Evolutionary conservation across 2,888 invertebrate genomes (phyloP), one percentile per base, ranked within the genome.

Genomic region (Drosophila ustulata): DNA sequence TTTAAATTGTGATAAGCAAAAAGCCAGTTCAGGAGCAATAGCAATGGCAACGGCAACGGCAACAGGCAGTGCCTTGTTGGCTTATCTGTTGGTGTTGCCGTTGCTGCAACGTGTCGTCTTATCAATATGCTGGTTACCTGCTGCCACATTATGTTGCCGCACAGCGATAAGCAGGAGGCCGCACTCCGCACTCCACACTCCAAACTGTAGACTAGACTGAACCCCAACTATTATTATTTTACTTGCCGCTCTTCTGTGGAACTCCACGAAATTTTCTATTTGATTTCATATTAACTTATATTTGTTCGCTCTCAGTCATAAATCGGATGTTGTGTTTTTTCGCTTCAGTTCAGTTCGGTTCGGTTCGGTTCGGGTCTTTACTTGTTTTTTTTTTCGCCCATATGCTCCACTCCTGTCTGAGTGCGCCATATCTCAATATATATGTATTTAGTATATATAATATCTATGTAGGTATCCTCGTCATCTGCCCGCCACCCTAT

Each of bases 1-100:
- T 88, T 90, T 89, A 79, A 87, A 79, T 77, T 75, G 49, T 78
- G 88, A 88, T 88, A 89, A 75, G 69, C 61, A 75, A 65, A 23
- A 56, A 49, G 66, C 58, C 65, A 70, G 72, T 75, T 62, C 65
- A 76, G 63, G 70, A 80, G 64, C 50, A 68, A 43, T 18, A 7
- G 13, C 39, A 43, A 5, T 8, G 53, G 4, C 37, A 37, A 37
- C 7, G 30, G 30, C 30, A 61, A 66, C 28, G 2, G 18, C 58
- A 18, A 50, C 66, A 37, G 30, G 30, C 53, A 56, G 56, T 46
- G 58, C 49, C 50, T 50, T 51, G 53, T 43, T 52, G 25, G 46
- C 74, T 88, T 89, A 88, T 89, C 87, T 73, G 67, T 34, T 49
- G 25, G 43, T 34, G 34, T 34, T 11, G 34, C 4, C 1, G n/a